Percentiles rank a stretch among this genome's conserved stretches.
Conservation (phyloP, 2,797 vertebrate genomes). For the Pelodytes ibericus region DNA sequence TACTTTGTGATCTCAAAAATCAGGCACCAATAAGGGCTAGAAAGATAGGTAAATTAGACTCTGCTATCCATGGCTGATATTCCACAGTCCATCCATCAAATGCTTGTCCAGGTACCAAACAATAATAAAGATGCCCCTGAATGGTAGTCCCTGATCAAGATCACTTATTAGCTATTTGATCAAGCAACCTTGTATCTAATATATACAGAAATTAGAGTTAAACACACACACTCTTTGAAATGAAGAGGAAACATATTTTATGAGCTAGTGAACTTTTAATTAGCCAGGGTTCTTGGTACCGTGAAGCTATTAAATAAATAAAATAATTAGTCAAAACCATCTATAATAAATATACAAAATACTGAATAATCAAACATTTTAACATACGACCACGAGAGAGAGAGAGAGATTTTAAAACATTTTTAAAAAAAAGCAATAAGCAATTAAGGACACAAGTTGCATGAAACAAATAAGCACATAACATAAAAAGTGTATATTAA, state of each 20-base stretch:
- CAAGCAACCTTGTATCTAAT: too few relatives aligned
- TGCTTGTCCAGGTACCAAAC: too few relatives aligned
- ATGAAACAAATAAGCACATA: slow-evolving; percentile 63
- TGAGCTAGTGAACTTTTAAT: slow-evolving; percentile 80
- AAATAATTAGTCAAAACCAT: slow-evolving; percentile 82
- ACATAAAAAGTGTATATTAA: slow-evolving; percentile 60
- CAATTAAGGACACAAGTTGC: slow-evolving; percentile 68
- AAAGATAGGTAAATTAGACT: too few relatives aligned
- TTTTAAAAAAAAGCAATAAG: slow-evolving; percentile 63
- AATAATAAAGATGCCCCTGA: too few relatives aligned
- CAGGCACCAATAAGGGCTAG: too few relatives aligned
- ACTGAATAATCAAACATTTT: slow-evolving; percentile 64
- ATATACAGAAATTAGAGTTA: neutral
- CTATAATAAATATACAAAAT: slow-evolving; percentile 79
- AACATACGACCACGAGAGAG: slow-evolving; percentile 52
- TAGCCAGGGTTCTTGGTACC: slow-evolving; percentile 78
- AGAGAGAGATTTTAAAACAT: too few relatives aligned
- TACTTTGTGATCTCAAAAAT: too few relatives aligned
- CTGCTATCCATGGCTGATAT: too few relatives aligned
- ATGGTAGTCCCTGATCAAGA: too few relatives aligned
- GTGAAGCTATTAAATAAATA: slow-evolving; percentile 87
- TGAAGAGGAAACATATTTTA: slow-evolving; percentile 59
- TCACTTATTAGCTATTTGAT: too few relatives aligned
- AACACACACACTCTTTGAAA: slow-evolving; percentile 14
- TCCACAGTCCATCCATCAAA: too few relatives aligned